These are phyloP conservation scores for Calypte anna DNA, from an alignment of 2,113 vertebrate species.

Conservation along the genomic window DNA sequence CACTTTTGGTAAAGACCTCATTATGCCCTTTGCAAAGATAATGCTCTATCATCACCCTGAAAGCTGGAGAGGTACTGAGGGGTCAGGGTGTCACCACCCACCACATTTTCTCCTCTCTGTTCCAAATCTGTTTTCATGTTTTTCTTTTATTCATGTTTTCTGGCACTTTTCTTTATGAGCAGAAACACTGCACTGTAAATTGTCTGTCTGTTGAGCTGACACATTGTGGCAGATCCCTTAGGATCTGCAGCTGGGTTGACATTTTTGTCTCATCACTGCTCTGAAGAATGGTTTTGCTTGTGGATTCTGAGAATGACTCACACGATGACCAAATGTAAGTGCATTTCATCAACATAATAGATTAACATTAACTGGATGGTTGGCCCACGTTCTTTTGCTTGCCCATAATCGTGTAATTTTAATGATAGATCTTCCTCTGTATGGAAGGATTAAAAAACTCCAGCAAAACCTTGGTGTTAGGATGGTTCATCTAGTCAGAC, in stretches of 20 bases:
- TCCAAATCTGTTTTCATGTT: background rate
- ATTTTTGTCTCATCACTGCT: conserved; percentile 20
- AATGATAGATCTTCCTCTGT: background rate
- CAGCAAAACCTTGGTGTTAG: background rate
- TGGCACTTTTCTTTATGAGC: conserved; percentile 1
- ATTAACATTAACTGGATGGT: background rate
- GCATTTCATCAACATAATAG: background rate
- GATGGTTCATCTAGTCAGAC: background rate
- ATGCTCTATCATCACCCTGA: background rate
- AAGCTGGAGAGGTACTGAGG: background rate
- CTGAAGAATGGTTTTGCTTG: conserved; percentile 41
- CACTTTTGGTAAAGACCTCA: background rate
- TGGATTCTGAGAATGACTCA: background rate
- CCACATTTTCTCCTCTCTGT: background rate
- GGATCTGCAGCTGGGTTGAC: conserved; percentile 17
- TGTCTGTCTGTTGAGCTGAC: background rate
- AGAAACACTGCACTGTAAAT: background rate
- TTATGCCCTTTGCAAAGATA: background rate
- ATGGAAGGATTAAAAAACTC: background rate
- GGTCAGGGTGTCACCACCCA: background rate
- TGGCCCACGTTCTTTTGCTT: background rate
- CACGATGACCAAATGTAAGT: background rate
- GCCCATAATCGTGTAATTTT: background rate
- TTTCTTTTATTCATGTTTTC: background rate
- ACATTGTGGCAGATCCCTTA: background rate